Conservation (phyloP, 2,797 vertebrate species). For the Falco biarmicus region DNA sequence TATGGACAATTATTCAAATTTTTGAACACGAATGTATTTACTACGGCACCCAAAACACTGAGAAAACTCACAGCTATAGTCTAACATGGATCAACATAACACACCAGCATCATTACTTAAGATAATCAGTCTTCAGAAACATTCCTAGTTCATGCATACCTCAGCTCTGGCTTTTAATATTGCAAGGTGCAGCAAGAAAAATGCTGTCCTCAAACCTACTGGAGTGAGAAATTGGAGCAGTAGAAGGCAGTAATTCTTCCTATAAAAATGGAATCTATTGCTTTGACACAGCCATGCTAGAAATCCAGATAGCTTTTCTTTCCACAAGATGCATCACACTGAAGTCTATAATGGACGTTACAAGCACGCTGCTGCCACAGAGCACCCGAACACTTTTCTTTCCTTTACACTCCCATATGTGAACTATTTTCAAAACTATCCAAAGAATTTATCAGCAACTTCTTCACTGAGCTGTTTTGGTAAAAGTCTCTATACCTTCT, state of each 20-base stretch:
- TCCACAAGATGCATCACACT: not conserved
- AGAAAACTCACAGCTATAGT: not conserved
- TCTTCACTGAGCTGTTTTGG: not conserved
- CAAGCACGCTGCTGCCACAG: not conserved
- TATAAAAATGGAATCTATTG: not conserved
- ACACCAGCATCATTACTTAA: not conserved
- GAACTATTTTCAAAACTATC: not conserved
- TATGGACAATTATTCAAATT: not conserved
- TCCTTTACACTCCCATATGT: not conserved
- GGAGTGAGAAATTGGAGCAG: not conserved
- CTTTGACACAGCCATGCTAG: not conserved
- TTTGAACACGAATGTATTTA: not conserved
- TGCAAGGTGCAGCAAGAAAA: not conserved
- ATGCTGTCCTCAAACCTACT: not conserved
- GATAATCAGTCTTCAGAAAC: not conserved
- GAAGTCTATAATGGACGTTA: not conserved
- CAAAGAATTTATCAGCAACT: not conserved
- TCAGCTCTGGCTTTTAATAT: not conserved
- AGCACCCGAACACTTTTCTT: not conserved
- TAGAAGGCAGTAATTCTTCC: not conserved
- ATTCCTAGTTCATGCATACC: not conserved
- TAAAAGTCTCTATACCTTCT: not conserved
- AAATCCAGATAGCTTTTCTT: not conserved
- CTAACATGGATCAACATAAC: not conserved
- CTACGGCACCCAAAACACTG: not conserved